These are phyloP conservation scores for Agrochola macilenta DNA, from an alignment of 2,888 invertebrate species.

Conservation along the genomic window DNA sequence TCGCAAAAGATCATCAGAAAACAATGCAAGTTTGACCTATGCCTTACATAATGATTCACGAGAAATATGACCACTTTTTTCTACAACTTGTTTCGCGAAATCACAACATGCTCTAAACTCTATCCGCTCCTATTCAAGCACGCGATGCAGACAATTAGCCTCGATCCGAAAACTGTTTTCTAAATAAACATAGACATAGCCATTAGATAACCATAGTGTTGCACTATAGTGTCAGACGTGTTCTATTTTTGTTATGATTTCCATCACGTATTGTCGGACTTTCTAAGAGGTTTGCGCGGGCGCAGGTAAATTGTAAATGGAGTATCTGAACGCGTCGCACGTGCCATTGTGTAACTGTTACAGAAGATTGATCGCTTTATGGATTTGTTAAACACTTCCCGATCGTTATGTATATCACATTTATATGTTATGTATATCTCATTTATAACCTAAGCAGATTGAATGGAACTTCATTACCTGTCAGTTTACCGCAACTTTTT, in stretches of 20 bases:
- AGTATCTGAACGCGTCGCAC: constrained; percentile 70
- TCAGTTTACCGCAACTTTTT: background rate
- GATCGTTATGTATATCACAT: constrained; percentile 44
- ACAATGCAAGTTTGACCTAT: constrained; percentile 4
- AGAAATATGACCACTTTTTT: constrained; percentile 26
- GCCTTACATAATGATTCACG: constrained; percentile 1
- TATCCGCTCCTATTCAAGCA: constrained; percentile 40
- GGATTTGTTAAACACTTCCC: constrained; percentile 64
- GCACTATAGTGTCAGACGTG: constrained; percentile 55
- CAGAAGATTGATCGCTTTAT: constrained; percentile 58
- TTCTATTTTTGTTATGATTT: constrained; percentile 70
- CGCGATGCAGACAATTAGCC: constrained; percentile 61
- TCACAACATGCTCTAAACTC: background rate
- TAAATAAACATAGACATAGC: constrained; percentile 62
- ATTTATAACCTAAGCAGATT: constrained; percentile 26
- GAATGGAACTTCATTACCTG: background rate
- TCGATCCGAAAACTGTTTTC: constrained; percentile 62
- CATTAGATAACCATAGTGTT: constrained; percentile 62
- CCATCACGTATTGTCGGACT: constrained; percentile 79
- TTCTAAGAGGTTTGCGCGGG: constrained; percentile 76
- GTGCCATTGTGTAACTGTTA: constrained; percentile 74
- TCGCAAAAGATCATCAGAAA: background rate
- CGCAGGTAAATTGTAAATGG: constrained; percentile 68
- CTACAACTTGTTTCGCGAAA: constrained; percentile 22
- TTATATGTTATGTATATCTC: constrained; percentile 41